Percentiles rank a stretch among this genome's conserved stretches.
Conservation (phyloP, 1,140 invertebrate species). For the Asbolus verrucosus region DNA sequence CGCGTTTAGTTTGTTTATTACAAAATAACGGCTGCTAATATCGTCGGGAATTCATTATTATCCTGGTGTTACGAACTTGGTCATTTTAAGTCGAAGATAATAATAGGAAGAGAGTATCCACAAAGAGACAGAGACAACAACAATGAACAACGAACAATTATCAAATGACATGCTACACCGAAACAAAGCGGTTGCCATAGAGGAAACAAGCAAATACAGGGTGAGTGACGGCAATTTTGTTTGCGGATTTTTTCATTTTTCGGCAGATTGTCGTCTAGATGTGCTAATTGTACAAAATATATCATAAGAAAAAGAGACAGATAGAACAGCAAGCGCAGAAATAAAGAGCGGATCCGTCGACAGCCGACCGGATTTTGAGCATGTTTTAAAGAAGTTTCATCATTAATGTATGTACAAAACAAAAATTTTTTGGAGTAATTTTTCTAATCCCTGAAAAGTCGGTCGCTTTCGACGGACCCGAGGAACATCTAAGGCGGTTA, state of each 20-base stretch:
- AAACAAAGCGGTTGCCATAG: slow-evolving; percentile 46
- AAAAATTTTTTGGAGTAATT: slow-evolving; percentile 3
- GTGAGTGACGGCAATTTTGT: slow-evolving; percentile 2
- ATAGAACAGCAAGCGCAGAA: slow-evolving; percentile 19
- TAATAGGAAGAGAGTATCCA: slow-evolving; percentile 44
- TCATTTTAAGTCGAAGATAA: slow-evolving; percentile 43
- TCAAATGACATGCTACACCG: slow-evolving; percentile 59
- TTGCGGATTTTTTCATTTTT: not conserved
- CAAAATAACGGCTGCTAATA: slow-evolving; percentile 13
- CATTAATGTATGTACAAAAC: no score
- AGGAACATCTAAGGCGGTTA: slow-evolving; percentile 50
- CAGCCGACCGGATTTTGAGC: slow-evolving; percentile 2
- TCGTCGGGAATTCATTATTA: slow-evolving; percentile 42
- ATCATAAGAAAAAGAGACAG: not conserved
- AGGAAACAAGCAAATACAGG: no score
- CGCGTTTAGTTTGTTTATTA: slow-evolving; percentile 6
- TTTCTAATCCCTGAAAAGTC: not conserved
- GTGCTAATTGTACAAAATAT: slow-evolving; percentile 32
- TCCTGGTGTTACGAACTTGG: slow-evolving; percentile 53
- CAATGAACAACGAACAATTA: slow-evolving; percentile 60
- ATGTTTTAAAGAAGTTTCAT: no score
- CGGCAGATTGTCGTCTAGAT: slow-evolving; percentile 35
- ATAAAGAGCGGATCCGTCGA: not conserved
- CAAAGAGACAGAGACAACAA: slow-evolving; percentile 60
- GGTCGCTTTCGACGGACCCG: slow-evolving; percentile 17